Evolutionary conservation across 2,888 invertebrate species (phyloP).

Genomic region (Digitonthophagus gazella): DNA sequence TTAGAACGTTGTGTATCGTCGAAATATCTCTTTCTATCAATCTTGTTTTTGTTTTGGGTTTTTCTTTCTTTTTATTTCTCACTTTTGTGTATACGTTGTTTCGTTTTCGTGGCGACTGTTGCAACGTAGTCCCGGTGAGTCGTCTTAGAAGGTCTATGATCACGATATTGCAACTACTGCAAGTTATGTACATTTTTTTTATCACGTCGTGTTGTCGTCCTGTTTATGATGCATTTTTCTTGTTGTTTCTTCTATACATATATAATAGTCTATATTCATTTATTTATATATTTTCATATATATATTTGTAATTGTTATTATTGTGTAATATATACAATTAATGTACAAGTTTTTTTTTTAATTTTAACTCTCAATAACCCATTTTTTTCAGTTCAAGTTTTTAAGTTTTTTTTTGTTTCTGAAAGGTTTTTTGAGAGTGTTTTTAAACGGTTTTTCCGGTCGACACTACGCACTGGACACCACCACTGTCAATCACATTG

Average conservation of each 20-base stretch:
- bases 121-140: conserved; percentile 42
- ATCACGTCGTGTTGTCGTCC: conserved; percentile 1
- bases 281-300: conserved; percentile 43
- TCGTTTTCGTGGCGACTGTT: conserved; percentile 14
- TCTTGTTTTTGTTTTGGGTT: not conserved
- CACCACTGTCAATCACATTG: conserved; percentile 26
- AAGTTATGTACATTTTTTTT: conserved; percentile 22
- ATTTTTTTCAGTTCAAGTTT: not conserved
- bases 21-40: not conserved
- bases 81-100: conserved; percentile 8
- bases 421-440: conserved; percentile 25
- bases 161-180: conserved; percentile 39
- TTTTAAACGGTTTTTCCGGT: conserved; percentile 33
- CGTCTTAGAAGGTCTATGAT: conserved; percentile 36
- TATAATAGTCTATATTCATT: conserved; percentile 31
- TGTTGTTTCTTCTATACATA: conserved; percentile 36
- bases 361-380: conserved; percentile 20
- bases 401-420: not conserved
- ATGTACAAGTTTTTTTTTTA: conserved; percentile 28
- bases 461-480: conserved; percentile 36
- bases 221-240: conserved; percentile 40
- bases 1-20: conserved; percentile 18
- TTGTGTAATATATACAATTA: conserved; percentile 32
- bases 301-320: conserved; percentile 42
- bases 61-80: conserved; percentile 3